Conservation (phyloP, 2,113 vertebrate genomes). For the Plecturocebus donacophilus region DNA sequence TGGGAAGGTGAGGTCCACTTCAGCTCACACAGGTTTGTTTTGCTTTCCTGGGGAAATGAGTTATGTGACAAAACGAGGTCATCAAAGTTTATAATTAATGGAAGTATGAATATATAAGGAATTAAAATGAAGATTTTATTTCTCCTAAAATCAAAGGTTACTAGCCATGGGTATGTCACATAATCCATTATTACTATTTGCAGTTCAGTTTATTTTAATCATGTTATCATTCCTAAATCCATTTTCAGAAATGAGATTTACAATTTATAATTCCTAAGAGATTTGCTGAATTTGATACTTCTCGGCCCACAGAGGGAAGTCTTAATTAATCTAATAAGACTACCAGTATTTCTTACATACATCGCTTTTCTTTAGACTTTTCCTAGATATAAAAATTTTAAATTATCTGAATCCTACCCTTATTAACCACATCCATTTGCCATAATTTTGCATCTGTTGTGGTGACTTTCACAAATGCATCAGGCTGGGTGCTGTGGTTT, state of each 20-base stretch:
- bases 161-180: not conserved
- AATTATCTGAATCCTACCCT: not conserved
- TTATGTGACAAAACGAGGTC: not conserved
- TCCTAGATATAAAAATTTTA: constrained; percentile 14
- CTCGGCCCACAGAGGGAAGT: not conserved
- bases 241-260: constrained; percentile 32
- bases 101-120: not conserved
- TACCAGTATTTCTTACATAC: not conserved
- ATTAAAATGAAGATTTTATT: constrained; percentile 24
- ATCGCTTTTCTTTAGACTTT: constrained; percentile 34
- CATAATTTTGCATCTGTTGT: constrained; percentile 32
- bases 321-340: not conserved
- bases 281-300: not conserved
- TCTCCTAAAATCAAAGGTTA: constrained; percentile 33
- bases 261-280: not conserved
- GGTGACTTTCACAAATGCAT: constrained; percentile 21
- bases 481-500: too few relatives aligned
- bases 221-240: not conserved
- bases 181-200: not conserved
- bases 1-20: not conserved
- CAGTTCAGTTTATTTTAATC: not conserved
- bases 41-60: not conserved
- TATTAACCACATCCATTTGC: constrained; percentile 40
- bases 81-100: not conserved
- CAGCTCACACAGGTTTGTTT: not conserved